Base-by-base conservation (phyloP, 2,888 invertebrate genomes). In the Cheilosia grossa region DNA sequence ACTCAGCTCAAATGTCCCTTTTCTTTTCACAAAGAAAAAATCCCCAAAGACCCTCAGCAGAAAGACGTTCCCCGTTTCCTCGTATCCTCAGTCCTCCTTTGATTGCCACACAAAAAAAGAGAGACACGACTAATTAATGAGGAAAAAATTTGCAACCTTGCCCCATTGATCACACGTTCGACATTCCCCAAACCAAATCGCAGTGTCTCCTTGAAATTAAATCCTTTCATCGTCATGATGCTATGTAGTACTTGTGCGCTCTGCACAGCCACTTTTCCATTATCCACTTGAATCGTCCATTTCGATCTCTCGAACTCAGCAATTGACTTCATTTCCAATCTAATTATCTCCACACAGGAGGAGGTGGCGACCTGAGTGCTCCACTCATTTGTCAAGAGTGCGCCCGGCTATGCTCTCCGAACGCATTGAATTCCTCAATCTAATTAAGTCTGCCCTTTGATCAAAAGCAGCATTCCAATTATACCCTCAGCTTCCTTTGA, bases 381-480 rank as follows among this genome's bases (percentile, higher is more conserved):
- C 74, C 67, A 81, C 69, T 75, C 58, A 74, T 69, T 75, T 63
- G 15, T n/a, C n/a, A 44, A 40, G 47, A 47, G 56, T 58, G 40
- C 9, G 42, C 51, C 54, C 15, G 54, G 6, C 54, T 17, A 21
- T 37, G 33, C n/a, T 33, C 33, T n/a, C 10, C 19, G 56, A 54
- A 54, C 72, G 72, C 78, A 67, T 61, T 61, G 54, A 77, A 82
- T 78, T 72, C 78, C 61, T 77, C 72, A 72, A 73, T 72, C 67
- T 73, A 78, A 82, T 82, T 73, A 78, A 72, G 10, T 30, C 42
- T 59, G 67, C 53, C 73, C 53, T 75, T 80, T 80, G 83, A 79
- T 83, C 74, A 80, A 69, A 83, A 59, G 59, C 59, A 59, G 59
- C 59, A 83, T 80, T 75, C 59, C 80, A 83, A 83, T 80, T 83